A percentile compares a stretch with the other conserved stretches of the same genome.
phyloP scores from a whole-genome alignment of 2,113 vertebrate genomes.

The Phocoena sinus region DNA sequence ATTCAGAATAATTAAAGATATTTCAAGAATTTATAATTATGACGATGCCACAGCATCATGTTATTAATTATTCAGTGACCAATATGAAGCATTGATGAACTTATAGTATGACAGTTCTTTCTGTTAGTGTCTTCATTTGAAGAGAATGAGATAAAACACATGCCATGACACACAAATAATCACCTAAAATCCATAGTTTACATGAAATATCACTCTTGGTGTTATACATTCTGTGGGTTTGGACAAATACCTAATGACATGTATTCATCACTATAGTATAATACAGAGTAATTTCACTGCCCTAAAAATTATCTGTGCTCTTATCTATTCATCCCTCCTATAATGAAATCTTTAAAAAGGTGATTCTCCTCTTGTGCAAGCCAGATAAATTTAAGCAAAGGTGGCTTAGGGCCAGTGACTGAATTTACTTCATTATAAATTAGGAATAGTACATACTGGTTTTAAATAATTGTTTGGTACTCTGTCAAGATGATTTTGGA shows the following conservation, averaged over 20 bases:
- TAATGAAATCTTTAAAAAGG: not conserved
- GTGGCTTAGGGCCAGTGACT: not conserved
- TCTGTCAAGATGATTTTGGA: not conserved
- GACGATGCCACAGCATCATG: not conserved
- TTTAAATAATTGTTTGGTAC: not conserved
- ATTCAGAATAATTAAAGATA: not conserved
- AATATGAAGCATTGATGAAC: not conserved
- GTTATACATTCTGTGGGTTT: not conserved
- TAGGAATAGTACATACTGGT: not conserved
- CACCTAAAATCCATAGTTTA: not conserved
- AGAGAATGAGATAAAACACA: not conserved
- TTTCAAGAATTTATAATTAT: not conserved
- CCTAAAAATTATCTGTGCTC: not conserved
- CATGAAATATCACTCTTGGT: not conserved
- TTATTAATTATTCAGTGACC: not conserved
- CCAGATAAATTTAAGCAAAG: not conserved
- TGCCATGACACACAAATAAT: not conserved
- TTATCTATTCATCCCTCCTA: not conserved
- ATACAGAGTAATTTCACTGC: not conserved
- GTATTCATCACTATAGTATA: not conserved
- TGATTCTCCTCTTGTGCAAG: not conserved
- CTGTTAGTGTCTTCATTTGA: not conserved
- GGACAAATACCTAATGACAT: not conserved
- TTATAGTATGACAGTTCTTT: not conserved
- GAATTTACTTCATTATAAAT: not conserved